Percentiles rank a stretch among this genome's conserved stretches.
Evolutionary conservation across 2,797 vertebrate genomes (phyloP).

Genomic region (Diglossa cyanea): DNA sequence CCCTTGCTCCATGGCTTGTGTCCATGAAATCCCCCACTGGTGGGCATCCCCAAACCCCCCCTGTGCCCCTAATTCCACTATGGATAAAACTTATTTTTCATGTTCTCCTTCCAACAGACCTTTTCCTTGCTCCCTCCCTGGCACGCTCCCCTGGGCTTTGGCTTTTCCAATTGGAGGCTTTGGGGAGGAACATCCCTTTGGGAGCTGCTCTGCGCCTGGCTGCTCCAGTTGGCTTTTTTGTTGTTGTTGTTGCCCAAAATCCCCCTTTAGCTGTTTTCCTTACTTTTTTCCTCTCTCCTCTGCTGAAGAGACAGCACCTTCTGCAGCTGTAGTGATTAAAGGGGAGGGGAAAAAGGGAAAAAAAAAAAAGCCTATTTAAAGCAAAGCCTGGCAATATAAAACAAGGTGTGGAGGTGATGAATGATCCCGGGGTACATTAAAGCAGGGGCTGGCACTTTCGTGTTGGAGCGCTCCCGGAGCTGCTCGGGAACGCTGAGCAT

Average conservation of each 20-base stretch:
- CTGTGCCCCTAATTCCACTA: background rate
- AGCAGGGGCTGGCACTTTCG: slow-evolving; percentile 26
- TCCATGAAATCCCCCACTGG: fast-evolving
- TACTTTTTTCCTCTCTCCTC: background rate
- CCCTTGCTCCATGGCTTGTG: background rate
- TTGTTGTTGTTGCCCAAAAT: background rate
- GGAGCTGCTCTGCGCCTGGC: background rate
- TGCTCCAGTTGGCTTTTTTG: background rate
- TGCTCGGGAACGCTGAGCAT: background rate
- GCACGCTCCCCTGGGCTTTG: background rate
- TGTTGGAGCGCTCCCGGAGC: slow-evolving; percentile 8
- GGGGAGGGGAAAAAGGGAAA: background rate
- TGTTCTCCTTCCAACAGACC: background rate
- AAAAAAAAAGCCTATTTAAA: background rate
- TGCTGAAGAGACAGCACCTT: slow-evolving; percentile 7
- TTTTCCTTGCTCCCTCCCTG: background rate
- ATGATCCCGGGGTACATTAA: background rate
- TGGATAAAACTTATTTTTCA: background rate
- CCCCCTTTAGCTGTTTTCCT: background rate
- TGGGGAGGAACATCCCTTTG: background rate
- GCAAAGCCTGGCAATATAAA: slow-evolving; percentile 31
- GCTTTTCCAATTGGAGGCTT: background rate
- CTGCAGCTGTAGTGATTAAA: slow-evolving; percentile 38
- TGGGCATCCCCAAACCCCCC: background rate
- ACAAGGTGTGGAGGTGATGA: slow-evolving; percentile 48